A percentile compares a stretch with the other conserved stretches of the same genome.
Evolutionary conservation across 2,797 vertebrate species (phyloP).

Genomic region (Triplophysa yarkandensis): DNA sequence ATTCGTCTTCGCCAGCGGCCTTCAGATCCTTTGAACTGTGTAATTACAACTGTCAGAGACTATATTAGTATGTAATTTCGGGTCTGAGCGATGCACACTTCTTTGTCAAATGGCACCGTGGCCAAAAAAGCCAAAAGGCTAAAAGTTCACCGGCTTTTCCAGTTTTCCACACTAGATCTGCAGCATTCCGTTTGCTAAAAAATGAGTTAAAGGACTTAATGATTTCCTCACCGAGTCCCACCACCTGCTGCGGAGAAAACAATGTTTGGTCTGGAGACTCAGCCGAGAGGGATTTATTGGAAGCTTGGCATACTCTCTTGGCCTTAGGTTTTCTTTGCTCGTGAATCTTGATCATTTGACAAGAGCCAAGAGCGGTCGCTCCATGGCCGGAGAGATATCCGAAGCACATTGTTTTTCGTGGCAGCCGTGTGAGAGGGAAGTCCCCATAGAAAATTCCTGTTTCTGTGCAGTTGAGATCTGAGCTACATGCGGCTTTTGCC

Average conservation of each 20-base stretch:
- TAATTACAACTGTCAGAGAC: constrained; percentile 77
- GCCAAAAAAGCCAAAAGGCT: constrained; percentile 64
- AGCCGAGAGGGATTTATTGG: constrained; percentile 19
- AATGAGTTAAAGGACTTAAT: constrained; percentile 45
- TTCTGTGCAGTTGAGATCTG: constrained; percentile 36
- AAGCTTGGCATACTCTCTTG: constrained; percentile 13
- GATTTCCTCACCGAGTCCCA: constrained; percentile 34
- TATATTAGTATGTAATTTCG: constrained; percentile 75
- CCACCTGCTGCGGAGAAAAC: constrained; percentile 49
- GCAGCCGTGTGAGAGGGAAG: constrained; percentile 49
- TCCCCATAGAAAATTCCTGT: constrained; percentile 47
- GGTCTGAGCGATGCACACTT: constrained; percentile 66
- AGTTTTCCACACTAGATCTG: constrained; percentile 58
- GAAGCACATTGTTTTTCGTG: constrained; percentile 46
- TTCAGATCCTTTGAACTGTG: constrained; percentile 71
- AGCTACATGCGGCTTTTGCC: constrained; percentile 20
- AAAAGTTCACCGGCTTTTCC: constrained; percentile 73
- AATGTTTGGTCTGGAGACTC: constrained; percentile 41
- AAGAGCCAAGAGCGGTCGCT: constrained; percentile 37
- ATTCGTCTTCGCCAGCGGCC: constrained; percentile 62
- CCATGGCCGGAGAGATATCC: constrained; percentile 30
- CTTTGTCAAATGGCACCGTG: constrained; percentile 70
- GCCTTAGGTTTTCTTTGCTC: constrained; percentile 1
- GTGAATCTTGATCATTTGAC: constrained; percentile 37
- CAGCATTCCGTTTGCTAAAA: constrained; percentile 39